phyloP scores from a whole-genome alignment of 2,888 invertebrate genomes.

The Dryococelus australis region DNA sequence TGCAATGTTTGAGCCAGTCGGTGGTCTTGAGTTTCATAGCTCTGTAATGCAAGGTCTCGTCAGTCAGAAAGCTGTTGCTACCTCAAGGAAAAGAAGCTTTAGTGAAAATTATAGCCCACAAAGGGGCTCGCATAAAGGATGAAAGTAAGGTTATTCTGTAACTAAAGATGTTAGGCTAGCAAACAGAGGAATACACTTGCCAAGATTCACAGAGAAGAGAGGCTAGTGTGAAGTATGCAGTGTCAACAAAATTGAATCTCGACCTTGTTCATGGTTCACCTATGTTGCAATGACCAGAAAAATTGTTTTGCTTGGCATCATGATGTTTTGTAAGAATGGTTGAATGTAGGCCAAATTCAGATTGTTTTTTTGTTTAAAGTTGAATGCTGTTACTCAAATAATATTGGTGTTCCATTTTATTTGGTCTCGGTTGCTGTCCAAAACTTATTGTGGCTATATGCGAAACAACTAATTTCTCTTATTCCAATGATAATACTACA shows the following conservation, averaged over 20 bases:
- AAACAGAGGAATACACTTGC: slow-evolving; percentile 17
- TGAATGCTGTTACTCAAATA: too few relatives aligned
- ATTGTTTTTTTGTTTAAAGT: too few relatives aligned
- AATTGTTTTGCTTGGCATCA: background rate
- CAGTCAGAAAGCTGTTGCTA: background rate
- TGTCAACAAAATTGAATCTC: background rate
- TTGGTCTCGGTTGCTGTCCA: too few relatives aligned
- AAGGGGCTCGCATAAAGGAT: background rate
- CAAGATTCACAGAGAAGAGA: slow-evolving; percentile 19
- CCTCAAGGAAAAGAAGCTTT: background rate
- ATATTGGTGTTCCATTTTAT: too few relatives aligned
- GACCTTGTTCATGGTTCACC: slow-evolving; percentile 19
- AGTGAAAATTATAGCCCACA: background rate
- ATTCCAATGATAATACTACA: too few relatives aligned
- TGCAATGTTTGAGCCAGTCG: background rate
- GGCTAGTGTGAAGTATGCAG: slow-evolving; percentile 16
- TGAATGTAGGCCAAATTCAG: too few relatives aligned
- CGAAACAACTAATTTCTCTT: too few relatives aligned
- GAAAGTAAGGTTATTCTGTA: background rate
- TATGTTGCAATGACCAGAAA: slow-evolving; percentile 19
- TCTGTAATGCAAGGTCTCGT: background rate
- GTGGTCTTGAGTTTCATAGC: background rate
- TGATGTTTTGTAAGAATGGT: background rate
- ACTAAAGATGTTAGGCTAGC: background rate
- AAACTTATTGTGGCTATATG: too few relatives aligned